Percentiles rank a stretch among this genome's conserved stretches.
Evolutionary conservation across 2,113 vertebrate genomes (phyloP).

Genomic region (Alligator sinensis): DNA sequence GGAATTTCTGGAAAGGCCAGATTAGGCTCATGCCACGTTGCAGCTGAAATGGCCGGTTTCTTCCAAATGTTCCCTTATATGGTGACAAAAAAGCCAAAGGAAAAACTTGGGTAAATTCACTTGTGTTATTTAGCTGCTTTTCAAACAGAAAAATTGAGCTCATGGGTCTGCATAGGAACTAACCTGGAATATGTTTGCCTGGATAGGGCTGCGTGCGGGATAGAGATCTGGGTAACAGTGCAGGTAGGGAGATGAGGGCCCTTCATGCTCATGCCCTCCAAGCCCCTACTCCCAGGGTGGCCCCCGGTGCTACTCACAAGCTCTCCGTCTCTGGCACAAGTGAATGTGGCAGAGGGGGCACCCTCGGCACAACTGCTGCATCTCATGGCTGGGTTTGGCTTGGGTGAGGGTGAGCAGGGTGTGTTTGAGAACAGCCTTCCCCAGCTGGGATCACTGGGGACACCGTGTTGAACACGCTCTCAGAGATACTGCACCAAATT

Average conservation of each 20-base stretch:
- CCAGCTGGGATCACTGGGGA: no score
- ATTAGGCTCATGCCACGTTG: not conserved
- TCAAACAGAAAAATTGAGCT: not conserved
- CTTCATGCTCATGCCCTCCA: no score
- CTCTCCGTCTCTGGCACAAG: no score
- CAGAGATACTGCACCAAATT: no score
- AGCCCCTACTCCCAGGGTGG: no score
- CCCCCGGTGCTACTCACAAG: no score
- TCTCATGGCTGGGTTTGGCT: no score
- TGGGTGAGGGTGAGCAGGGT: no score
- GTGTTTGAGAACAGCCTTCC: no score
- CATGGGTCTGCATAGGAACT: not conserved
- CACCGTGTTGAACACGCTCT: no score
- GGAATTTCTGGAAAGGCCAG: not conserved
- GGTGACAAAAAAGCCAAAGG: not conserved
- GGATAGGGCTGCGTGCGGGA: not conserved
- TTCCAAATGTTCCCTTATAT: not conserved
- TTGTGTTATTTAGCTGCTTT: not conserved
- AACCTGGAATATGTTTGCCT: rapidly evolving
- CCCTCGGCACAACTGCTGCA: no score
- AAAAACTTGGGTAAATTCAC: not conserved
- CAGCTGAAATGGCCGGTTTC: not conserved
- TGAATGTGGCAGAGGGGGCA: no score
- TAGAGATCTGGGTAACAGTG: not conserved
- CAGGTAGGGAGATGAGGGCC: not conserved